Evolutionary conservation across 2,113 vertebrate genomes (phyloP).

Genomic region (Semicossyphus pulcher): DNA sequence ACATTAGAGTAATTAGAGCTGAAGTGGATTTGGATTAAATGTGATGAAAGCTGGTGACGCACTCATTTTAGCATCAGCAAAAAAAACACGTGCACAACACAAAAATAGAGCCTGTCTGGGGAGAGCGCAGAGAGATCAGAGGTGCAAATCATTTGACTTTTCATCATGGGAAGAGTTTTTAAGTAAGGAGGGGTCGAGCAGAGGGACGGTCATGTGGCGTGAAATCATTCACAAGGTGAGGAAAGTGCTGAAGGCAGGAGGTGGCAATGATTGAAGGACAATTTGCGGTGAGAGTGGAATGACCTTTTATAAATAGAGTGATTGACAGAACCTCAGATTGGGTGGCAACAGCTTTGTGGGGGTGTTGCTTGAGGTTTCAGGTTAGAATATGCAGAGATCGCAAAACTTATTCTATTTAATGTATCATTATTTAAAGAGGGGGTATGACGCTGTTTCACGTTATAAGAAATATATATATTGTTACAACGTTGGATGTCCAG

Average conservation of each 20-base stretch:
- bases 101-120: constrained; percentile 1
- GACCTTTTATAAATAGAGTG: not conserved
- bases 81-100: constrained; percentile 3
- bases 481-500: no score
- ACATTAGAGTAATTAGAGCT: constrained; percentile 69
- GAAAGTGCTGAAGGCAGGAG: not conserved
- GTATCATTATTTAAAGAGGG: no score
- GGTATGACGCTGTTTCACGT: no score
- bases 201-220: constrained; percentile 8
- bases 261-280: not conserved
- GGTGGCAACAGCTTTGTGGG: not conserved
- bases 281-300: not conserved
- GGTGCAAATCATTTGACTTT: constrained; percentile 40
- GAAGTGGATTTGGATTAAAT: constrained; percentile 59
- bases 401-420: no score
- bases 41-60: constrained; percentile 53
- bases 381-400: no score
- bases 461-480: no score
- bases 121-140: constrained; percentile 11
- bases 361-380: not conserved
- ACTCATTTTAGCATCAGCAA: constrained; percentile 26
- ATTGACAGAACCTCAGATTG: not conserved
- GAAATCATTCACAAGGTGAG: constrained; percentile 29
- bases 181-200: not conserved
- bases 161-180: constrained; percentile 52